Conservation (phyloP, 1,140 invertebrate genomes). For the Lepidostoma basale region DNA sequence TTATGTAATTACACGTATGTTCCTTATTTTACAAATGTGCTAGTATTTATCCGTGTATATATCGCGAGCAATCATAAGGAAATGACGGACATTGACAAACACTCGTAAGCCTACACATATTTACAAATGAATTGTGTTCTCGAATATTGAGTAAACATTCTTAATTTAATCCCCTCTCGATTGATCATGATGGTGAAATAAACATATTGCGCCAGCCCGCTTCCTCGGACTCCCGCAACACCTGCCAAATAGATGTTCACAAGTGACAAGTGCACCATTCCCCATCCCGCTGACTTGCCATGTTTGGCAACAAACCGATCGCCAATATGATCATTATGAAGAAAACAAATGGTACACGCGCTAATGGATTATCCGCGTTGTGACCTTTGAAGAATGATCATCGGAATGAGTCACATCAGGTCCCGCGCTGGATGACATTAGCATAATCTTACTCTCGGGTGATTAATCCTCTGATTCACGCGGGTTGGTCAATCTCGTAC, state of each 20-base stretch:
- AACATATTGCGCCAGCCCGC: not conserved
- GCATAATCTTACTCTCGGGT: conserved; percentile 26
- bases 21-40: not conserved
- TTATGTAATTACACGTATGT: conserved; percentile 35
- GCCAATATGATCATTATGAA: not conserved
- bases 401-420: conserved; percentile 21
- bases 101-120: conserved; percentile 33
- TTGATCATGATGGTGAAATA: conserved; percentile 5
- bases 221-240: conserved; percentile 11
- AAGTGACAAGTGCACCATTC: conserved; percentile 30
- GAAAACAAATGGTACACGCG: conserved; percentile 29
- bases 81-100: conserved; percentile 20
- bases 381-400: conserved; percentile 32
- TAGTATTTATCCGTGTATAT: not conserved
- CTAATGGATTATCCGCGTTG: conserved; percentile 21
- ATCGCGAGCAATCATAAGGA: conserved; percentile 12
- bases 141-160: conserved; percentile 30
- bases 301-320: conserved; percentile 39
- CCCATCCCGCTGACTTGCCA: conserved; percentile 29
- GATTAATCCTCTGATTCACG: conserved; percentile 36
- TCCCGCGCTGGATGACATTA: conserved; percentile 15
- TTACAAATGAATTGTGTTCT: conserved; percentile 32
- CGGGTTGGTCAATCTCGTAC: conserved; percentile 29
- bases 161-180: not conserved
- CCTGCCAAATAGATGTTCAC: conserved; percentile 26